phyloP scores from a whole-genome alignment of 1,140 invertebrate genomes.

The Rhopalosiphum padi region DNA sequence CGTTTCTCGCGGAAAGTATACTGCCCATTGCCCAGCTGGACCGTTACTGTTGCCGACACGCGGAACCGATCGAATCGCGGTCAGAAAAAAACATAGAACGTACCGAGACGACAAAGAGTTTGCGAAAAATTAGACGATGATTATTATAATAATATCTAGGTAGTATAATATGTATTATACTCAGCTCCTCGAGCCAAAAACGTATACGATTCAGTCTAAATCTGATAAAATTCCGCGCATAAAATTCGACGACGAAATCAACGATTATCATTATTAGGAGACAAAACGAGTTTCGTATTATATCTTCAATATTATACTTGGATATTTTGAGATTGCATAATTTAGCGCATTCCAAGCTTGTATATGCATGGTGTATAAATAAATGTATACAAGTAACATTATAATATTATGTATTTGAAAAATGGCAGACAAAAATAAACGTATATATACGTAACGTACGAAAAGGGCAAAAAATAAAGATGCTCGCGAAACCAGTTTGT shows the following conservation, averaged over 20 bases:
- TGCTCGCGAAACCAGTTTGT: constrained; percentile 3
- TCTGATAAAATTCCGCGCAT: not conserved
- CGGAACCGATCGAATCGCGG: not conserved
- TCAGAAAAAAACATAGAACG: not conserved
- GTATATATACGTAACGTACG: not conserved
- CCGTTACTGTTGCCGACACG: not conserved
- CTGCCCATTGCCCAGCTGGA: not conserved
- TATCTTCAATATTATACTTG: not conserved
- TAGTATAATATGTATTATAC: not conserved
- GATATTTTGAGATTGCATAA: constrained; percentile 2
- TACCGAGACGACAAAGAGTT: not conserved
- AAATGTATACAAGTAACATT: not conserved
- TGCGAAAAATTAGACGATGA: not conserved
- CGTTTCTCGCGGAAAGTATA: not conserved
- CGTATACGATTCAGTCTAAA: not conserved
- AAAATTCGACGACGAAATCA: not conserved
- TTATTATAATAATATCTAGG: not conserved
- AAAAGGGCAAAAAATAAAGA: not conserved
- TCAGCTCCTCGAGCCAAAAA: not conserved
- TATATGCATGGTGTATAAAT: not conserved
- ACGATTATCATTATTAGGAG: not conserved
- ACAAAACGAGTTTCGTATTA: not conserved
- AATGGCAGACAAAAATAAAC: not conserved
- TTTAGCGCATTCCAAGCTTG: not conserved
- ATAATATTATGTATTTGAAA: constrained; percentile 26